A percentile compares a stretch with the other conserved stretches of the same genome.
Conservation (phyloP, 1,140 invertebrate genomes). For the Ladona fulva region DNA sequence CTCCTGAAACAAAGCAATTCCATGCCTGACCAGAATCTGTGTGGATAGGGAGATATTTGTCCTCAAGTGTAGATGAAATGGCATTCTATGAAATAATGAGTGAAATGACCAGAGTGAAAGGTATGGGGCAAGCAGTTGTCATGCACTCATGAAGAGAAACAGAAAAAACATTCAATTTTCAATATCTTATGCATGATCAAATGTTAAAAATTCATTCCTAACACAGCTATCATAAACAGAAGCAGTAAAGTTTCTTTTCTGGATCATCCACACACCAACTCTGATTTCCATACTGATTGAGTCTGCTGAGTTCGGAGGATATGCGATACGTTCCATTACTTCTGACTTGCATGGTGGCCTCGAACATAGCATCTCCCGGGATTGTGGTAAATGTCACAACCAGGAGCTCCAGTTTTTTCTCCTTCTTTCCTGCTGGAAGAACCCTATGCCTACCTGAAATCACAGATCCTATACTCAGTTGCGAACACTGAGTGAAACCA, state of each 20-base stretch:
- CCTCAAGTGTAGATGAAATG: no score
- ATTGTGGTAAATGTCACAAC: conserved; percentile 30
- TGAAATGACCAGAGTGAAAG: no score
- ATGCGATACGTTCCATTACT: conserved; percentile 25
- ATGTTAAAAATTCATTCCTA: no score
- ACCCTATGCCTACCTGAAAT: neutral
- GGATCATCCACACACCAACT: conserved; percentile 28
- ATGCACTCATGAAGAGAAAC: no score
- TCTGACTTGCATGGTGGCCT: conserved; percentile 28
- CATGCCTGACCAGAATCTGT: no score
- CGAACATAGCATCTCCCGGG: conserved; percentile 31
- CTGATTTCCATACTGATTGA: conserved; percentile 30
- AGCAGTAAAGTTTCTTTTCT: conserved; percentile 30
- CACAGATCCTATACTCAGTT: neutral
- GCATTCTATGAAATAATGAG: no score
- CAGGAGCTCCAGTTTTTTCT: neutral
- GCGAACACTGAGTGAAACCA: neutral
- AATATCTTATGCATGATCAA: no score
- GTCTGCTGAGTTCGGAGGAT: conserved; percentile 27
- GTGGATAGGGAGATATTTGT: no score
- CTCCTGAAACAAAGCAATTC: no score
- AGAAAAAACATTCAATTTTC: no score
- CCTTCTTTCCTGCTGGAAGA: neutral
- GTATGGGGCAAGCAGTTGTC: no score
- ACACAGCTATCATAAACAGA: conserved; percentile 21